Evolutionary conservation across 2,888 invertebrate genomes (phyloP), one percentile per base, ranked within the genome.

Genomic region (Phragmatobia fuliginosa): DNA sequence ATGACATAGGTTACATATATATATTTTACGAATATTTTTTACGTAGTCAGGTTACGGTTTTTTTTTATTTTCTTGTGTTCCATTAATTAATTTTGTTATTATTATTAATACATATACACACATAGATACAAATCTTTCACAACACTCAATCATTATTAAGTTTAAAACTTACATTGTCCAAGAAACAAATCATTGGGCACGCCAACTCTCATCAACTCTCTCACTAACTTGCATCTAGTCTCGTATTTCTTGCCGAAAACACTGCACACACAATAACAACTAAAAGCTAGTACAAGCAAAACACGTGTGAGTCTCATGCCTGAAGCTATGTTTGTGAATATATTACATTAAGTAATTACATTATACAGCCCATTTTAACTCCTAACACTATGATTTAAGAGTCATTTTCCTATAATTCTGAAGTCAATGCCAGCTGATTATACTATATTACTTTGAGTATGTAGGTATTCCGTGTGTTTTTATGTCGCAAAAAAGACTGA

Each of bases 191-290:
- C 89, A 72, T 87, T 88, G 0, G 90, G 88, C 32, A 90, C 78
- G 62, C 92, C 92, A 45, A 87, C 85, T 78, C 79, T 88, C 0
- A 93, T 71, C 65, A 92, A 74, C 61, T 93, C 92, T 5, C 92
- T 87, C 4, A 89, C 92, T 25, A 93, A 75, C 67, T 93, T 93
- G 70, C 93, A 94, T 75, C 93, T 83, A 0, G 91, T 91, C 4
- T 92, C 92, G 71, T 88, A 92, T 71, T 81, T 84, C 76, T 88
- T 93, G 32, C 79, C 83, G 78, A 72, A 67, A 25, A 80, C 83
- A 65, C 78, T 49, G 41, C 62, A 66, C n/a, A 62, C 59, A 62
- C 67, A 56, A 66, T 33, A 64, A 67, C 25, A 68, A 41, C 21
- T 62, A 31, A 62, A 21, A 25, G 49, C 21, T 45, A 71, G 18